Percentiles rank a stretch among this genome's conserved stretches.
phyloP scores from a whole-genome alignment of 1,140 invertebrate species.

The Pachypsylla venusta region DNA sequence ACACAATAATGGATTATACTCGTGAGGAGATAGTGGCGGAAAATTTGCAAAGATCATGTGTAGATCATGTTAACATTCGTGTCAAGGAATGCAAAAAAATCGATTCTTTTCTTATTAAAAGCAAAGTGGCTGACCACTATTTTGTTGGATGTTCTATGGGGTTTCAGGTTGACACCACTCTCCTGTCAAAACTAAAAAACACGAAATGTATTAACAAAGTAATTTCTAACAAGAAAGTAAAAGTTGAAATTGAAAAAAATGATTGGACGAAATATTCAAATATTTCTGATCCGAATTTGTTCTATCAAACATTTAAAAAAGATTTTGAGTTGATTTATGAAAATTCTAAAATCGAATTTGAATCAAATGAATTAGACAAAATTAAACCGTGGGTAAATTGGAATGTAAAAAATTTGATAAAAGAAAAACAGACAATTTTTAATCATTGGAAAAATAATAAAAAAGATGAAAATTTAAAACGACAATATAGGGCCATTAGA shows the following conservation, averaged over 20 bases:
- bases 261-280: background rate
- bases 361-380: background rate
- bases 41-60: background rate
- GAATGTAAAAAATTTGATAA: background rate
- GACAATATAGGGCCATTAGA: no score
- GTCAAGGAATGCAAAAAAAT: background rate
- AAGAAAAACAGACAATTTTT: no score
- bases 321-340: background rate
- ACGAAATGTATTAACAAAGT: background rate
- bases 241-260: background rate
- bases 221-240: background rate
- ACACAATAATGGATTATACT: background rate
- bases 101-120: conserved; percentile 1
- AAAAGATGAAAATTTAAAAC: no score
- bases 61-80: background rate
- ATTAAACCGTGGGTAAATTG: background rate
- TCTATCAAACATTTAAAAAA: background rate
- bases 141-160: background rate
- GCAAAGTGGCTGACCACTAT: conserved; percentile 2
- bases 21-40: background rate
- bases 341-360: background rate
- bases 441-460: no score
- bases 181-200: background rate
- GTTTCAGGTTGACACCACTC: background rate
- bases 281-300: background rate